Evolutionary conservation across 2,113 vertebrate species (phyloP), one percentile per base, ranked within the genome.

Genomic region (Ia io): DNA sequence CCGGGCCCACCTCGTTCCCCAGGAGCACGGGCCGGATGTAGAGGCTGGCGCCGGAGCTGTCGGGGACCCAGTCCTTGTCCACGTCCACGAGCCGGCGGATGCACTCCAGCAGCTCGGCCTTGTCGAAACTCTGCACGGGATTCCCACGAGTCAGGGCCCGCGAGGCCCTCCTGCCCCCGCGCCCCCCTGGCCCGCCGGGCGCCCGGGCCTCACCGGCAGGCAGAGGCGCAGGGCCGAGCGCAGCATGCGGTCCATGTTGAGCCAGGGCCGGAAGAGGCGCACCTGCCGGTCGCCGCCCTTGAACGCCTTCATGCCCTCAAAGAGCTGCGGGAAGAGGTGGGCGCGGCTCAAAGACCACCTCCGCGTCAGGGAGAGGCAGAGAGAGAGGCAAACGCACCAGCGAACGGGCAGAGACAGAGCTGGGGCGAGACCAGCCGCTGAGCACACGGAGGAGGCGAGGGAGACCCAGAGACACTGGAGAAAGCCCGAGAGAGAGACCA

Each of bases 231-330:
- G 95, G 0, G 99, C 94, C 0, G 98, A 98, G 42, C 98, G 98
- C 37, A 98, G 96, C 99, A 99, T 99, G 61, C 99, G 98, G 74
- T 99, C 98, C 99, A 99, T 99, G 98, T 99, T 99, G 90, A 99
- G 94, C 98, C 98, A 99, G 0, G 99, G 99, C 7, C 99, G 98
- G 98, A 99, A 99, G 78, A 99, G 98, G 1, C 99, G 99, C 47
- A 99, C 94, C 22, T 47, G 98, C 94, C 98, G 98, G 96, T 99
- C 99, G 0, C 44, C 53, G 2, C 99, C 99, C 1, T 98, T 98
- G 86, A 98, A 99, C 0, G 99, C 99, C 97, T 99, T 99, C 99
- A 99, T 98, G 61, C 99, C 99, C 93, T 99, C 99, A 49, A 99
- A 99, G 65, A 99, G 97, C 99, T 99, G 98, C 7, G 7, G 90